These are phyloP conservation scores for Disparrhopalites patrizii DNA, from an alignment of 2,888 invertebrate species.

Conservation along the genomic window DNA sequence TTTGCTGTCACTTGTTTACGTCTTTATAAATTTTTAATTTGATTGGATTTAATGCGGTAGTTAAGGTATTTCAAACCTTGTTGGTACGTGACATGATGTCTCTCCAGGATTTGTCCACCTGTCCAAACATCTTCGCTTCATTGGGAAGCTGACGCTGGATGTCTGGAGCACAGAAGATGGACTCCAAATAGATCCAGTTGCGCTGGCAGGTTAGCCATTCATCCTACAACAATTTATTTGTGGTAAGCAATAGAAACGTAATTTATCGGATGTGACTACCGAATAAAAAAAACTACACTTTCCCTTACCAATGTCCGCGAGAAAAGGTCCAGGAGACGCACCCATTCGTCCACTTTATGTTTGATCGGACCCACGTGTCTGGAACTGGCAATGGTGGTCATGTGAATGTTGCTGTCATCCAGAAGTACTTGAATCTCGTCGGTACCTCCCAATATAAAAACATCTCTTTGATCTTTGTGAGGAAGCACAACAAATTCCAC, in stretches of 20 bases:
- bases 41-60: background rate
- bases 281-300: background rate
- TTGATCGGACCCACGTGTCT: conserved; percentile 81
- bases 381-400: conserved; percentile 82
- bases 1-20: no score
- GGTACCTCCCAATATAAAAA: conserved; percentile 74
- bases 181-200: conserved; percentile 91
- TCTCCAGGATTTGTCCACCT: conserved; percentile 86
- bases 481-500: conserved; percentile 71
- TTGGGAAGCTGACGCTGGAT: conserved; percentile 88
- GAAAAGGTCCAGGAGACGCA: conserved; percentile 70
- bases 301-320: conserved; percentile 68
- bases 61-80: conserved; percentile 56
- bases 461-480: conserved; percentile 78
- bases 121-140: conserved; percentile 79
- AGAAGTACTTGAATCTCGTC: conserved; percentile 77
- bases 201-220: conserved; percentile 85
- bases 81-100: conserved; percentile 77
- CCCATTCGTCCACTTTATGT: conserved; percentile 77
- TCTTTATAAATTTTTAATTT: no score
- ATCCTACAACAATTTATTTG: conserved; percentile 59
- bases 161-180: conserved; percentile 90
- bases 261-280: no score
- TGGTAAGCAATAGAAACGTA: no score
- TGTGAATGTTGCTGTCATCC: conserved; percentile 81